phyloP scores from a whole-genome alignment of 2,888 invertebrate species.

The Apamea anceps region DNA sequence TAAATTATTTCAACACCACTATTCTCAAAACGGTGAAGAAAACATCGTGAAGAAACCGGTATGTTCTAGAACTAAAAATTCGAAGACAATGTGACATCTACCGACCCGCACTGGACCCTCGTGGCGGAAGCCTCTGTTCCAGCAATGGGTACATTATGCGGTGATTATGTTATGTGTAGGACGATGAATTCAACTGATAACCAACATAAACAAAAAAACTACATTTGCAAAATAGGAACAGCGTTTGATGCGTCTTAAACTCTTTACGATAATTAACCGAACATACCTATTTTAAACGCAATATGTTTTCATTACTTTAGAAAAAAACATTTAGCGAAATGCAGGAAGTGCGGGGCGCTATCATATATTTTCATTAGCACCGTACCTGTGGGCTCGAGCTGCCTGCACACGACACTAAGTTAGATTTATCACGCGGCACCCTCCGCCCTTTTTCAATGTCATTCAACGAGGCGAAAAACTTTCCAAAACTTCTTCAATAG shows the following conservation, averaged over 20 bases:
- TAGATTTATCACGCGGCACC: slow-evolving; percentile 84
- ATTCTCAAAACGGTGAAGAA: too few species aligned
- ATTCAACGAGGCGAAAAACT: slow-evolving; percentile 68
- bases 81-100: too few species aligned
- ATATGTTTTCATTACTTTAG: slow-evolving; percentile 40
- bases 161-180: too few species aligned
- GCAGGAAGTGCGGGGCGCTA: slow-evolving; percentile 61
- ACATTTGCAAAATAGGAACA: not conserved
- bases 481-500: slow-evolving; percentile 59
- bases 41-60: too few species aligned
- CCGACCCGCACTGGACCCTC: too few species aligned
- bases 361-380: slow-evolving; percentile 85
- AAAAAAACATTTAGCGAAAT: slow-evolving; percentile 55
- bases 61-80: too few species aligned
- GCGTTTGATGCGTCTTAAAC: slow-evolving; percentile 2
- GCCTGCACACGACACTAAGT: slow-evolving; percentile 81
- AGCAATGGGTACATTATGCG: too few species aligned
- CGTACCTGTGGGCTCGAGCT: slow-evolving; percentile 78
- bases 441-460: slow-evolving; percentile 77
- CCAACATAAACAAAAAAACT: not conserved
- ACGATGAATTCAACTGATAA: not conserved
- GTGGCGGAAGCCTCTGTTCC: too few species aligned
- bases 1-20: too few species aligned
- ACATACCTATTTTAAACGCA: slow-evolving; percentile 21
- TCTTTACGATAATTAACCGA: slow-evolving; percentile 14